Evolutionary conservation across 2,888 invertebrate species (phyloP), one percentile per base, ranked within the genome.

Genomic region (Saturnia japonica): DNA sequence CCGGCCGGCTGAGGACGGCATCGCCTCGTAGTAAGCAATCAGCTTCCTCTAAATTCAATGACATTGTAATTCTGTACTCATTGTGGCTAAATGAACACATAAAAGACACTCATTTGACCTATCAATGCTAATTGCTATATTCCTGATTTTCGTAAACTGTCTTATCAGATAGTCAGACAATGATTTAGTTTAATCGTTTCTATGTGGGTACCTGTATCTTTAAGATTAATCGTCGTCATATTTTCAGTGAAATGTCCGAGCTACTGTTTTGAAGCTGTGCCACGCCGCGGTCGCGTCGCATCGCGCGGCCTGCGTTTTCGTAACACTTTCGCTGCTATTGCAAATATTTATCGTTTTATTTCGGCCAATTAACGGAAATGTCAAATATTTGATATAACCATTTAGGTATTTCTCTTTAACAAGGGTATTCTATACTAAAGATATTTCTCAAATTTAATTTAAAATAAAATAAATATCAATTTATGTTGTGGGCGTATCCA

Each of bases 271-370:
- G 14, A 60, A 60, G 25, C 57, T 28, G 57, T 60, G 57, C 3
- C 25, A 22, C 54, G 54, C 9, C 7, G 19, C 25, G 25, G 57
- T 12, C 25, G 11, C 54, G 54, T 6, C 7, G 19, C 25, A 12
- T 14, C 25, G 28, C 28, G 1, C 14, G 14, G 1, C 11, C 57
- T 25, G 25, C 57, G 12, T 60, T 25, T 28, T 1, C n/a, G 28
- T 14, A 60, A 60, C 57, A 25, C 28, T 19, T 25, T 28, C 12
- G 57, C 25, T 60, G 28, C 1, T 11, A 28, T 60, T 14, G 11
- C 14, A 60, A 60, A 60, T 60, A 60, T 60, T 60, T 60, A 60
- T 60, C 28, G 57, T 14, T 25, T 60, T 60, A 3, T 25, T 60
- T 28, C 14, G 14, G 28, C 19, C 19, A 19, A 19, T 16, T 28